Evolutionary conservation across 2,113 vertebrate species (phyloP), one percentile per base, ranked within the genome.

Genomic region (Peromyscus polionotus): DNA sequence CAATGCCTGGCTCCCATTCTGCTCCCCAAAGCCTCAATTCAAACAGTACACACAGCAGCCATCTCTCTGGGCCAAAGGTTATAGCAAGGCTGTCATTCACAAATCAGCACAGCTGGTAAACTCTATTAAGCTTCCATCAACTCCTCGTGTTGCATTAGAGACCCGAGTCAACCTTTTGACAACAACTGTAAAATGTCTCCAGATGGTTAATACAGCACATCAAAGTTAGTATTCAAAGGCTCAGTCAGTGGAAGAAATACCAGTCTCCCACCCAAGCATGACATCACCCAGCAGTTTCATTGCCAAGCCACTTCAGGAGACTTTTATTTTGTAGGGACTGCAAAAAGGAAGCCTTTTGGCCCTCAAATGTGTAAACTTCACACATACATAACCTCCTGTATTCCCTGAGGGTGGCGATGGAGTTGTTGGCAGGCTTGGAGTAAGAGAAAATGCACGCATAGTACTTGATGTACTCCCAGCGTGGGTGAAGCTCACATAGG

Each of bases 111-210:
- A 87, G 90, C 77, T 94, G 86, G 97, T 91, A 94, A 98, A 97
- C 86, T 96, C 98, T 88, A 97, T 97, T 96, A 97, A 93, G 86
- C 68, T 90, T 88, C 97, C 91, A 92, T 97, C 97, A 97, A 31
- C 90, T 97, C 70, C 51, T 94, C 31, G 0, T 94, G 97, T 96
- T 97, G 93, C 95, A 95, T 94, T 94, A 94, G 67, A 96, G 94
- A 97, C 96, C 95, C 84, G 94, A 75, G 86, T 95, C 96, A 97
- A 96, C 97, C 97, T 96, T 95, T 91, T 95, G 86, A 95, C 94
- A 97, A 97, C 91, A 95, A 97, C 86, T 91, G 83, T 70, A 96
- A 97, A 97, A 97, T 90, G 96, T 97, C 91, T 97, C 96, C 97
- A 96, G 93, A 94, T 97, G 93, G 96, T 93, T 96, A 98, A 95